Percentiles rank a stretch among this genome's conserved stretches.
Conservation (phyloP, 2,113 vertebrate species). For the Mobula hypostoma region DNA sequence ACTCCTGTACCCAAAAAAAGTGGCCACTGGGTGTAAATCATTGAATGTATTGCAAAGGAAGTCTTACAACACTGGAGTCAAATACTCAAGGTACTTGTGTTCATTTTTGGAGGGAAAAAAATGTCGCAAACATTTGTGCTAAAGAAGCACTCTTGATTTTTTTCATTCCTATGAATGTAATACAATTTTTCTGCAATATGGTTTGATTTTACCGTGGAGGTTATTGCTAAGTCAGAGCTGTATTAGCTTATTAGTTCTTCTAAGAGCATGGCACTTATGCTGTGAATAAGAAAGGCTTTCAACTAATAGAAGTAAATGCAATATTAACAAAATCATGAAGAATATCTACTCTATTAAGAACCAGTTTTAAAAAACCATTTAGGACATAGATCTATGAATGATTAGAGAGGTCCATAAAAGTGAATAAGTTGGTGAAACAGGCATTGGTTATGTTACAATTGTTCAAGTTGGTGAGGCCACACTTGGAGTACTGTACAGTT, state of each 20-base stretch:
- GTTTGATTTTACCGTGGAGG: conserved; percentile 47
- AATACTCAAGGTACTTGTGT: conserved; percentile 42
- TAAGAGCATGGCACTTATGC: conserved; percentile 55
- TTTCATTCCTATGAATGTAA: conserved; percentile 45
- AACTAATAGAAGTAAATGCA: neutral
- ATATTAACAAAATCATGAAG: neutral
- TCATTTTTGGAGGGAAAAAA: conserved; percentile 48
- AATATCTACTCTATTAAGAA: neutral
- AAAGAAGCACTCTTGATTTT: conserved; percentile 43
- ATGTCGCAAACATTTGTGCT: conserved; percentile 40
- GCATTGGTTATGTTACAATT: no score
- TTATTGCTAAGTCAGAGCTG: conserved; percentile 54
- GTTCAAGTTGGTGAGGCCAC: no score
- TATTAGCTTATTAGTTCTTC: conserved; percentile 53
- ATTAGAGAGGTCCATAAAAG: no score
- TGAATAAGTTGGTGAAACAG: no score
- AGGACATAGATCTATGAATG: no score
- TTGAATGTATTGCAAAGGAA: neutral
- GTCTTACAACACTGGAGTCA: neutral
- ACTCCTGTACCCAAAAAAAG: no score
- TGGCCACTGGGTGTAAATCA: neutral
- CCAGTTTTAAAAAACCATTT: neutral
- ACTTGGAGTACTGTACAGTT: no score
- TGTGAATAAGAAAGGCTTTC: conserved; percentile 41
- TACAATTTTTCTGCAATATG: conserved; percentile 50